Evolutionary conservation across 2,888 invertebrate species (phyloP), one percentile per base, ranked within the genome.

Genomic region (Lepidochitona cinerea): DNA sequence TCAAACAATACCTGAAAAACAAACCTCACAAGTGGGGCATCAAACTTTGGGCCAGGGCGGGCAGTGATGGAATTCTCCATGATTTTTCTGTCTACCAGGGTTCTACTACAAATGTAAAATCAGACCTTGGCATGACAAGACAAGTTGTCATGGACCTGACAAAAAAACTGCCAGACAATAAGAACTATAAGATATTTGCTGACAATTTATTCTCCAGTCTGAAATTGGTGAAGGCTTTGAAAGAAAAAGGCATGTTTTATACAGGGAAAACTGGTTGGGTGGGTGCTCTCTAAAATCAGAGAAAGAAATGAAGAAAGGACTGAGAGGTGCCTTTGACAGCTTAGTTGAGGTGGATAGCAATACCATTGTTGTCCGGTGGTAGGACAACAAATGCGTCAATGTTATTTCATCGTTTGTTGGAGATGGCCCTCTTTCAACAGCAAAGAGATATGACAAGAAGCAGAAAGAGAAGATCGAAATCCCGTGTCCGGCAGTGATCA

Each of bases 121-220:
- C 41, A 41, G 41, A 41, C 18, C 41, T 41, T 41, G 41, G 41
- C 41, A 41, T 41, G 41, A 41, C 41, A 41, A 18, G 41, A 41
- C 41, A 41, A 41, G 41, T 41, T 41, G 41, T 41, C 41, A 12
- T 41, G 41, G 41, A 41, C 41, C 41, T 41, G 41, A 18, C 41
- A 41, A 41, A 41, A 41, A 41, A 41, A 41, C 41, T 41, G 41
- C 41, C 41, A 41, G 41, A 41, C 41, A 41, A 18, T 41, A 41
- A 41, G 18, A 41, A 41, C 41, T 41, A 41, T 41, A 41, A 41
- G 41, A 41, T 41, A 41, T 41, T 41, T 41, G 41, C 75, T 37
- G 76, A 78, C 59, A 75, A 76, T 68, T 73, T 73, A 7, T 76
- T 75, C 49, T 66, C 72, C 29, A 70, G 69, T 41, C 36, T 75